A percentile compares a stretch with the other conserved stretches of the same genome.
Evolutionary conservation across 2,113 vertebrate species (phyloP).

Genomic region (Chaenogobius annularis): DNA sequence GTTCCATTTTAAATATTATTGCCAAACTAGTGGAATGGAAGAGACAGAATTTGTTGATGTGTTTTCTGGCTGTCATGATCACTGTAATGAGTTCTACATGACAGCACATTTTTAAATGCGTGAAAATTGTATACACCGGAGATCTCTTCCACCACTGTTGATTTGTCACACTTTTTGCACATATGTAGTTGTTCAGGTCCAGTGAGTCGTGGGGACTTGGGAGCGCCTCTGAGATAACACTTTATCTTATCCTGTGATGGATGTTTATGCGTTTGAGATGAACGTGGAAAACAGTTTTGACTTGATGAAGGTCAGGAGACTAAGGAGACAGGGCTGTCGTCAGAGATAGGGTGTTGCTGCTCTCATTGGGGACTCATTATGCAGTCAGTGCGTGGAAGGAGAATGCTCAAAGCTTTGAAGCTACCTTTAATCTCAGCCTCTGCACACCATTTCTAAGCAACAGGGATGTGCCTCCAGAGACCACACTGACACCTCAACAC

Average conservation of each 20-base stretch:
- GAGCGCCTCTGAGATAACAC: neutral
- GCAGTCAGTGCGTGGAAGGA: conserved; percentile 76
- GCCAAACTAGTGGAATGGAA: no score
- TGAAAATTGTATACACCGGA: neutral
- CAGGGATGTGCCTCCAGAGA: conserved; percentile 72
- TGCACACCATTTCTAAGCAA: conserved; percentile 80
- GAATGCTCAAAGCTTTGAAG: conserved; percentile 80
- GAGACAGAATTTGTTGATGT: neutral
- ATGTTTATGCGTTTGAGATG: neutral
- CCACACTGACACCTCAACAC: conserved; percentile 20
- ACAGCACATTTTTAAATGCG: neutral
- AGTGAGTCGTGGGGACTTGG: neutral
- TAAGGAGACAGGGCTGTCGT: conserved; percentile 18
- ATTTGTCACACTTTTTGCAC: neutral
- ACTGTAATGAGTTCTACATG: neutral
- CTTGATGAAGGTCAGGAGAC: neutral
- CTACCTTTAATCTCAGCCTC: conserved; percentile 78
- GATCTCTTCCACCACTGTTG: neutral
- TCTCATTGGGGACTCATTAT: conserved; percentile 80
- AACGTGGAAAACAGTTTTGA: neutral
- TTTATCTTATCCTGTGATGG: neutral
- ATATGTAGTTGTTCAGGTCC: neutral
- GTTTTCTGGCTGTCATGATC: neutral
- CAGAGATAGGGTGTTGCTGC: conserved; percentile 62
- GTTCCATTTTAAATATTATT: no score